Base-by-base conservation (phyloP, 2,113 vertebrate species). In the Perca flavescens region DNA sequence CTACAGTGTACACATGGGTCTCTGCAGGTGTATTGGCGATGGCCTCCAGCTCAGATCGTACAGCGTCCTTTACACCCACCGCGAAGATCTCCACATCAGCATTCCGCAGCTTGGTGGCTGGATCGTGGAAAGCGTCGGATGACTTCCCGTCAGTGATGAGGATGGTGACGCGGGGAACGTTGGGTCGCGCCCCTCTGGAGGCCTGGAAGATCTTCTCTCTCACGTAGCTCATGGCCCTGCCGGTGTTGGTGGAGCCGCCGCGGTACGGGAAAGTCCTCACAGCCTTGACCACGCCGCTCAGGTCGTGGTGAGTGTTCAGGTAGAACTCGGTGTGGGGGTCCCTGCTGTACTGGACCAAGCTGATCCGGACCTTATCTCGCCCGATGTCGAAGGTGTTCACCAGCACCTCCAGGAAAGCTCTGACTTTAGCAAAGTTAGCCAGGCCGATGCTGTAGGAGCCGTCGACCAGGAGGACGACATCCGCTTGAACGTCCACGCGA, bases 81-180 rank as follows among this genome's bases (percentile, higher is more conserved):
- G 98, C 98, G 28, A 99, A 99, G 91, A 99, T 97, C 88, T 99
- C 98, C 83, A 99, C 98, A 17, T 97, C 97, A 2, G 96, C 84
- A 7, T 95, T 96, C 85, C 96, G 96, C 67, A 99, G 95, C 73
- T 89, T 96, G 79, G 95, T 92, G 79, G 98, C 97, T 2, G 98
- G 96, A 2, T 97, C 96, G 92, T 95, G 96, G 93, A 99, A 99
- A 65, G 97, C 97, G 80, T 99, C 98, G 0, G 98, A 99, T 0
- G 98, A 99, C 81, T 99, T 99, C n/a, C 98, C 98, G 36, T 99
- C 98, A 0, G 98, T 99, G 92, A 99, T 98, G 79, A 99, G 97
- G 94, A 99, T 98, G 95, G 95, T 97, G 70, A 99, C 96, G 1
- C 97, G 97, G 0, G 98, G 98, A 2, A 99, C 97, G 2, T 98